Base-by-base conservation (phyloP, 2,888 invertebrate genomes). In the Idaea dimidiata region DNA sequence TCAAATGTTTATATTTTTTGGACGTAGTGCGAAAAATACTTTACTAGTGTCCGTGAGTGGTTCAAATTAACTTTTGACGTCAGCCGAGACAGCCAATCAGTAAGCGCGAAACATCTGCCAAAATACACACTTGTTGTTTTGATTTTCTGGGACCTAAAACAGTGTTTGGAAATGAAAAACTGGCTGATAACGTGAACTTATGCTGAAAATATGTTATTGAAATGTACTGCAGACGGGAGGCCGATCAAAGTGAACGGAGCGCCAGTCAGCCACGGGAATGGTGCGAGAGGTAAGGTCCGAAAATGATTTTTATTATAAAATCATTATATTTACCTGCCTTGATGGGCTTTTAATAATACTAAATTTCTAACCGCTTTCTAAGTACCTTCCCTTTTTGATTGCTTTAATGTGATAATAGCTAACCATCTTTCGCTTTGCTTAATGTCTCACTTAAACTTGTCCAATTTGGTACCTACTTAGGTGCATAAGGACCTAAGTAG, bases 211-310 rank as follows among this genome's bases (percentile, higher is more conserved):
- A 92, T 92, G 92, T 82, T 92, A 77, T 84, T 92, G 77, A 92
- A 92, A 91, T 92, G 91, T 75, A 91, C 91, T 73, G 89, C 91
- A 68, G 92, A 92, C 80, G 92, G 92, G 75, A 87, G 90, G 78
- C 83, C 89, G 72, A 91, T 92, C 82, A 91, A 91, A 89, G 91
- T 89, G 80, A 92, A 87, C 79, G 91, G 91, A 59, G 78, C 83
- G 57, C 82, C 87, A 71, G 84, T 82, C 72, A 84, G 72, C 72
- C 89, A 89, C 77, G 88, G 85, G 74, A 89, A 86, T 84, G 88
- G 89, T 70, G 88, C 91, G 77, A 89, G 91, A 89, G 91, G 91
- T 91, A 84, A 82, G 88, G 76, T 76, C 74, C 69, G 70, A 59
- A 67, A 67, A 59, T 43, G 43, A 58, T 53, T 33, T 61, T 31